Evolutionary conservation across 1,140 invertebrate genomes (phyloP), one percentile per base, ranked within the genome.

Genomic region (Caenorhabditis inopinata): DNA sequence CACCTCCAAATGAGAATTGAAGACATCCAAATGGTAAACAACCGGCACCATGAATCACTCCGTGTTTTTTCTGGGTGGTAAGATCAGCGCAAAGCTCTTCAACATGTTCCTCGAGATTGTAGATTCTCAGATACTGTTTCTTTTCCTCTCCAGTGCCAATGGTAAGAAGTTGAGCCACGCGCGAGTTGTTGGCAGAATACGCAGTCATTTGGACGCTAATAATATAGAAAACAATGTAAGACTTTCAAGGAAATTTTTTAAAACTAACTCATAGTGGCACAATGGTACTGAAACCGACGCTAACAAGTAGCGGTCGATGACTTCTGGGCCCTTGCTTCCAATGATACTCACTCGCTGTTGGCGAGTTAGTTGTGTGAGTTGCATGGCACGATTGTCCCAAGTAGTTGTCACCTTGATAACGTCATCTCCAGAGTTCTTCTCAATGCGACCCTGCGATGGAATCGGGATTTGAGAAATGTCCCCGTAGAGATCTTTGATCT

Each of bases 141-240:
- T 84, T 84, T 21, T 87, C 85, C 23, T 85, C 85, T 27, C 84
- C 85, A 7, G 85, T 85, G 6, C 84, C 83, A 47, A 85, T 82
- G 2, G 85, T 86, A 3, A 85, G 16, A 45, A 85, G 45, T 25
- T 85, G 76, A 25, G 85, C 85, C 0, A 82, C 45, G 21, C 76
- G 73, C 6, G 74, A 18, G 68, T 85, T 85, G 1, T 48, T 73
- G 0, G 29, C 38, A 2, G 83, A 85, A 32, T 85, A 85, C 4
- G 51, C 75, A 21, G 35, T 76, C 1, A 21, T 14, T 77, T 85
- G 85, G 29, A 74, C 45, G 49, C 85, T 85, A 42, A 38, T 86
- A 68, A 76, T 14, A n/a, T 35, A n/a, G 0, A 47, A 25, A n/a
- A 42, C 74, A 74, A 74, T 21, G 45, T 29, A 27, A 83, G 16